Evolutionary conservation across 2,888 invertebrate genomes (phyloP), one percentile per base, ranked within the genome.

Genomic region (Cerastis rubricosa): DNA sequence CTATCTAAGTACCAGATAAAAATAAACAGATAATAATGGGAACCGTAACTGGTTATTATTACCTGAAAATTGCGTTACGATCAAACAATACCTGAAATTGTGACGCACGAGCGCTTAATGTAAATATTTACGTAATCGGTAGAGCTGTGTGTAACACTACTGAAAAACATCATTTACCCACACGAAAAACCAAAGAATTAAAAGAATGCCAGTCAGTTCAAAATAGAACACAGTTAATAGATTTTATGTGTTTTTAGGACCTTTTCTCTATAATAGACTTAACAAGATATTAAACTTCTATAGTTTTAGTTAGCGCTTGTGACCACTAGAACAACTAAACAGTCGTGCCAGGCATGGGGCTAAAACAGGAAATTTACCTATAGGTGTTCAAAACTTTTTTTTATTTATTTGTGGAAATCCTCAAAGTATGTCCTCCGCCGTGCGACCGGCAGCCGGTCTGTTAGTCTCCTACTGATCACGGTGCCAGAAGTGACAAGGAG

Each of bases 1-100:
- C 25, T 73, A 73, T 43, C 63, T 71, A 51, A 45, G 35, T 66
- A 63, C 7, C 25, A 45, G 71, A 76, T 76, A 76, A 79, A 43
- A 47, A 59, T 19, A 17, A 29, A n/a, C 73, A 54, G 54, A 72
- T 29, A 71, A 40, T 51, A 51, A 17, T 17, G 40, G 40, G 22
- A 72, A 49, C 40, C 14, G 49, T 71, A 40, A 22, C 49, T 71
- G 11, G 40, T 71, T 19, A 25, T 40, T n/a, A 40, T 49, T 49
- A 71, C 49, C 71, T 22, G 71, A 71, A 25, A 25, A 49, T 7
- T 40, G 19, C 64, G 67, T 17, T 51, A 22, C 40, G 7, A 71
- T 40, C 49, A 51, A 9, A 49, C 40, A 22, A 71, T 71, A 43
- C 43, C 25, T 72, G 71, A 4, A 72, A 51, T 22, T 43, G 43